A percentile compares a stretch with the other conserved stretches of the same genome.
These are phyloP conservation scores for Gephyroberyx darwinii DNA, from an alignment of 2,797 vertebrate species.

Conservation along the genomic window DNA sequence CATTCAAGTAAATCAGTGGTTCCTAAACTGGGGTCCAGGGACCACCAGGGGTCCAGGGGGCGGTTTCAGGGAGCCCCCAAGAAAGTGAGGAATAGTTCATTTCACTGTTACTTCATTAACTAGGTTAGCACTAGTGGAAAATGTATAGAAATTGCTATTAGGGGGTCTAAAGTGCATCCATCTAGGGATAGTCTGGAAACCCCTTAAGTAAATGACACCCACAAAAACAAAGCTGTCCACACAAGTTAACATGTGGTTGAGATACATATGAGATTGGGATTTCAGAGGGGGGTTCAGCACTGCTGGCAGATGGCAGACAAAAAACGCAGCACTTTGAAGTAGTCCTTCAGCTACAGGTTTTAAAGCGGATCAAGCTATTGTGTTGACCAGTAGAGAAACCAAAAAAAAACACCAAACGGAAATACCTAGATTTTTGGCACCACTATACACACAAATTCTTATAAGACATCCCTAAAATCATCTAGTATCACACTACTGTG, in stretches of 20 bases:
- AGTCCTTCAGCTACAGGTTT: conserved; percentile 71
- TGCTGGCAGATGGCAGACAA: conserved; percentile 72
- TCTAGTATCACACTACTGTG: neutral
- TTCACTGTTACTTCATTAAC: conserved; percentile 5
- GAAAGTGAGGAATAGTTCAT: too few relatives aligned
- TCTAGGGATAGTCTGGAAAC: neutral
- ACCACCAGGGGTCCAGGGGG: neutral
- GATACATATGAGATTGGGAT: conserved; percentile 21
- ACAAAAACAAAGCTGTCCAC: conserved; percentile 32
- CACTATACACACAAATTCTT: too few relatives aligned
- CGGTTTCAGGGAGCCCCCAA: neutral
- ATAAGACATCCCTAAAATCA: neutral
- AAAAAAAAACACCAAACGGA: conserved; percentile 9
- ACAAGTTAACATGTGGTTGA: conserved; percentile 30
- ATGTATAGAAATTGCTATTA: neutral
- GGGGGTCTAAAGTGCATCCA: too few relatives aligned
- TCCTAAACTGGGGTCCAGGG: neutral
- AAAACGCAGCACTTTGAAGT: conserved; percentile 61
- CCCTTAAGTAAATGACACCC: neutral
- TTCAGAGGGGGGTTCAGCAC: conserved; percentile 14
- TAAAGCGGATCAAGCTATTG: conserved; percentile 68
- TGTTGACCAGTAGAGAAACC: conserved; percentile 45
- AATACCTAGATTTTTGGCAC: neutral
- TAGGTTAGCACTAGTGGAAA: neutral
- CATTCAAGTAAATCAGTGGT: neutral